A percentile compares a stretch with the other conserved stretches of the same genome.
phyloP scores from a whole-genome alignment of 2,888 invertebrate species.

The Pyrgus malvae region DNA sequence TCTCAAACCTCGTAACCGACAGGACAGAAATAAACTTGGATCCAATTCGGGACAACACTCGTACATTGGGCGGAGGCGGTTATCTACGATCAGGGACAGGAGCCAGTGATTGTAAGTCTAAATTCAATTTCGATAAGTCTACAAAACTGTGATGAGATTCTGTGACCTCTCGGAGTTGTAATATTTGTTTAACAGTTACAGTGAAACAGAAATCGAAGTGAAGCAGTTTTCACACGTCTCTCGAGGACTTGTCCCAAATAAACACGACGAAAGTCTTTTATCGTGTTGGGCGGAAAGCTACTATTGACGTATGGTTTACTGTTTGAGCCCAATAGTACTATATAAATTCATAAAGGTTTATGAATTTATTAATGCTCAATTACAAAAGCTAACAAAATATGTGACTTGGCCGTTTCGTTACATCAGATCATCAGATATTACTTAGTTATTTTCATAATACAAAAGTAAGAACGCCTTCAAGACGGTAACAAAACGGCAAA shows the following conservation, averaged over 20 bases:
- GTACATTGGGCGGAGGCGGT: conserved; percentile 3
- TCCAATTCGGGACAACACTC: conserved; percentile 12
- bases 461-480: too few species aligned
- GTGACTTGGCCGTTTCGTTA: too few species aligned
- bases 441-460: too few species aligned
- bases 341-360: background rate
- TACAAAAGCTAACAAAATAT: too few species aligned
- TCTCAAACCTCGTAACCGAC: background rate
- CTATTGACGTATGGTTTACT: background rate
- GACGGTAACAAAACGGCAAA: too few species aligned
- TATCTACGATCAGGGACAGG: conserved; percentile 17
- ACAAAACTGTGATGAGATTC: conserved; percentile 27
- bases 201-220: conserved; percentile 10
- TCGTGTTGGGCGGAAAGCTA: background rate
- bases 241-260: conserved; percentile 19
- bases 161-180: conserved; percentile 33
- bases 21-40: conserved; percentile 7
- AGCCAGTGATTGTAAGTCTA: conserved; percentile 21
- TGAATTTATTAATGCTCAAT: too few species aligned
- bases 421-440: too few species aligned
- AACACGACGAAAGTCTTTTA: conserved; percentile 5
- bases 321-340: background rate
- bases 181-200: conserved; percentile 37
- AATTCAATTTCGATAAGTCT: conserved; percentile 26
- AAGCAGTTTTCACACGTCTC: conserved; percentile 15